Evolutionary conservation across 2,113 vertebrate genomes (phyloP), one percentile per base, ranked within the genome.

Genomic region (Uria aalge): DNA sequence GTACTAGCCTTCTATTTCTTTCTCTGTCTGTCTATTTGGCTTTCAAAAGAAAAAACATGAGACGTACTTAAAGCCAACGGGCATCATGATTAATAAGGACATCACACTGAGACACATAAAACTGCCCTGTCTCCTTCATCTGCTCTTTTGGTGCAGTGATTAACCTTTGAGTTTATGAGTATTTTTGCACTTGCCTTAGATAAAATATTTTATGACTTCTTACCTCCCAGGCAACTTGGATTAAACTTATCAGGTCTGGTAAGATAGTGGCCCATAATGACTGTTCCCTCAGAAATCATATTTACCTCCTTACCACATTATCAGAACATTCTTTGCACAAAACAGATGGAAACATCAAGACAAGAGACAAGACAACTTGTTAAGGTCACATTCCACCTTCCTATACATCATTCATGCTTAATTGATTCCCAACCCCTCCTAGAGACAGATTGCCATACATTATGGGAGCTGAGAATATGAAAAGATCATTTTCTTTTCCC

Each of bases 151-250:
- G 84, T 91, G 96, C 95, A 97, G 97, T 98, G 96, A 98, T 98
- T 98, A 98, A 98, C 98, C 98, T 98, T 98, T 98, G 98, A 97
- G 96, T 98, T 98, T 98, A 98, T 98, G 98, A 97, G 96, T 97
- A 98, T 95, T 98, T 98, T 98, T 97, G 91, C 96, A 97, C 95
- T 98, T 97, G 82, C 95, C 94, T 98, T 95, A 97, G 92, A 98
- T 98, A 98, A 98, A 98, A 96, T 98, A 96, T 98, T 98, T 98
- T 98, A 98, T 97, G 94, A 97, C 95, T 98, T 98, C 91, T 97
- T 98, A 92, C 97, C 98, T 98, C 96, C 97, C 96, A 97, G 98
- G 98, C 98, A 98, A 98, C 97, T 97, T 98, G 97, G 90, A 98
- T 98, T 98, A 98, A 98, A 98, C 71, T 98, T 97, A 98, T 96